A percentile compares a stretch with the other conserved stretches of the same genome.
phyloP scores from a whole-genome alignment of 2,113 vertebrate genomes.

The Notiomystis cincta region DNA sequence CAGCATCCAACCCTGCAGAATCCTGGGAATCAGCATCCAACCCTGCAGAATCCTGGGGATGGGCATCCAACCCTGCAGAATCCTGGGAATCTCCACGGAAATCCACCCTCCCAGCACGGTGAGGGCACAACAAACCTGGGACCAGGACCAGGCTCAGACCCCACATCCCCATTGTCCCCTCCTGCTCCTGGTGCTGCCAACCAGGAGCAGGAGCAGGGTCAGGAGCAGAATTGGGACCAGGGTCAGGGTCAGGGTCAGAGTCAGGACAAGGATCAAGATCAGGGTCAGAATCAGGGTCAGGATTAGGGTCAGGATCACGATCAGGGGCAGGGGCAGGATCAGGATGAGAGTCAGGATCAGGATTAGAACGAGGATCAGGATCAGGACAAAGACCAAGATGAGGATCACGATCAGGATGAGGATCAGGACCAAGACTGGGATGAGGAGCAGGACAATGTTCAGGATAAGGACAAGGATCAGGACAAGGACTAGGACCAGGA shows the following conservation, averaged over 20 bases:
- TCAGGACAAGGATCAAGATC: not conserved
- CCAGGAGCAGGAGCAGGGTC: rapidly evolving
- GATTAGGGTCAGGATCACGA: rapidly evolving
- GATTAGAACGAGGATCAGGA: rapidly evolving
- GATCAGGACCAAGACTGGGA: rapidly evolving
- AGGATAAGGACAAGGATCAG: rapidly evolving
- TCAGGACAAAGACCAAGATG: no score
- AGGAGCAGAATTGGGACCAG: rapidly evolving
- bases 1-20: rapidly evolving
- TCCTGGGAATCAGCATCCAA: rapidly evolving
- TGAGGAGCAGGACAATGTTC: rapidly evolving
- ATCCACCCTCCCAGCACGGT: rapidly evolving
- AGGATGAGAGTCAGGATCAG: rapidly evolving
- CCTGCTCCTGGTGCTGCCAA: no score
- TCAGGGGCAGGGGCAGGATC: rapidly evolving
- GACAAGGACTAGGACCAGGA: rapidly evolving
- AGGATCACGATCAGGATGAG: rapidly evolving
- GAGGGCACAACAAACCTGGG: rapidly evolving
- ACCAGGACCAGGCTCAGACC: rapidly evolving
- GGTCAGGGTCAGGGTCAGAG: rapidly evolving
- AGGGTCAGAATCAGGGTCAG: rapidly evolving
- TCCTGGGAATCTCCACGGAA: rapidly evolving
- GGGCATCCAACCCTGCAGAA: rapidly evolving
- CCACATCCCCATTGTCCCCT: no score
- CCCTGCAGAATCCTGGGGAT: rapidly evolving